Evolutionary conservation across 1,140 invertebrate species (phyloP), one percentile per base, ranked within the genome.

Genomic region (Drosophila insularis): DNA sequence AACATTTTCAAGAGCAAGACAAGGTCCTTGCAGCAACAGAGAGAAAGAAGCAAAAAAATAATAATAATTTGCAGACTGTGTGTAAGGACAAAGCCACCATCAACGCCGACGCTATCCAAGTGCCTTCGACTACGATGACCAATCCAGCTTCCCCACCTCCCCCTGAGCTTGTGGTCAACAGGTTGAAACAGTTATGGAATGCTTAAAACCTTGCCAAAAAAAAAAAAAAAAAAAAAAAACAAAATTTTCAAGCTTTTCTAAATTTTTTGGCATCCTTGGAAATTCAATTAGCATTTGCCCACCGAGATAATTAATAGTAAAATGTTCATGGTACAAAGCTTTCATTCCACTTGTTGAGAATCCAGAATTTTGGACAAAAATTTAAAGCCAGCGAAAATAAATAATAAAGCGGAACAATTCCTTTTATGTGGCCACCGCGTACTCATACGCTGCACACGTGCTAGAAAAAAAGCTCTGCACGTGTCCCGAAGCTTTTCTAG

Each of bases 1-100:
- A 31, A 35, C 79, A 70, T 69, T 87, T 87, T 87, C 84, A 87
- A 87, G 84, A 89, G 84, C 84, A 80, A 89, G 69, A 66, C 80
- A 89, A 89, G 71, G 84, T 89, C 84, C 69, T 72, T 71, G 72
- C 71, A 65, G 68, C 66, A 59, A 63, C 63, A 64, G 53, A 53
- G 10, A 11, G 21, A 71, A 68, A 17, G 13, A 1, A 17, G 6
- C 13, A 46, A 46, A 17, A 17, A 19, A 46, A 43, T 14, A 14
- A 14, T 14, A 50, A 81, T 79, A 65, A 79, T 72, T 79, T 75
- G 71, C 75, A 61, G 66, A 64, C 70, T 68, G 43, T 19, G 46
- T 61, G 35, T 70, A 79, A 86, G 82, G 82, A 87, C 82, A 70
- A 71, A 77, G 50, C 37, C 43, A 50, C 43, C 43, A 46, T 17